phyloP scores from a whole-genome alignment of 2,797 vertebrate species.

The Peromyscus aztecus region DNA sequence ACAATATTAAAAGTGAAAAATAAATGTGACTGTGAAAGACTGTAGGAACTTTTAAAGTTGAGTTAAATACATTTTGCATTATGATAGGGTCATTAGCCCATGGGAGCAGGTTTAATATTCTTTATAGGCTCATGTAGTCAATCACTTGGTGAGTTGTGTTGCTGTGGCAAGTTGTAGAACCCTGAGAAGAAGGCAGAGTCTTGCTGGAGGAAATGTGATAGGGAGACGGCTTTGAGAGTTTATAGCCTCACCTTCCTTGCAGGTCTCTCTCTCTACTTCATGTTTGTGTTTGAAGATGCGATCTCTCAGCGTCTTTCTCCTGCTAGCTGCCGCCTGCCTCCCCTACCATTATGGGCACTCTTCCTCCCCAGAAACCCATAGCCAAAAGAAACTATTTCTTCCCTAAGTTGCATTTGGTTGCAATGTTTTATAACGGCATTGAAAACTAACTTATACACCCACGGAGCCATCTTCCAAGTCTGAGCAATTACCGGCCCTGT shows the following conservation, averaged over 20 bases:
- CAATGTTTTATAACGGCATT: background rate
- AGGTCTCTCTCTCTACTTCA: background rate
- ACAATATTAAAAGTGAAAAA: background rate
- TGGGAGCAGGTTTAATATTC: background rate
- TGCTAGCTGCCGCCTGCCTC: background rate
- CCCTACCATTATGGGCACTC: background rate
- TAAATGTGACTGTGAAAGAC: background rate
- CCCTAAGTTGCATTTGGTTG: background rate
- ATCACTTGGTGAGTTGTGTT: background rate
- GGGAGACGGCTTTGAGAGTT: background rate
- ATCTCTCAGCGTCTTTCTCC: background rate
- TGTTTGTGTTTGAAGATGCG: background rate
- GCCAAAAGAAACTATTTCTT: background rate
- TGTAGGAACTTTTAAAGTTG: background rate
- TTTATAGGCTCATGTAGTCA: background rate
- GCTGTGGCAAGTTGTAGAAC: background rate
- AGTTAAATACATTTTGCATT: background rate
- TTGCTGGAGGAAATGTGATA: background rate
- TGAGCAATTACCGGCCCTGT: background rate
- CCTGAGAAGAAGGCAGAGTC: background rate
- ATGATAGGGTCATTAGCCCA: background rate
- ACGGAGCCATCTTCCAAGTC: background rate
- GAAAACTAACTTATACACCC: background rate
- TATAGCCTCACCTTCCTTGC: background rate
- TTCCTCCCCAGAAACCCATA: background rate